Conservation (phyloP, 2,113 vertebrate species). For the Odontesthes bonariensis region DNA sequence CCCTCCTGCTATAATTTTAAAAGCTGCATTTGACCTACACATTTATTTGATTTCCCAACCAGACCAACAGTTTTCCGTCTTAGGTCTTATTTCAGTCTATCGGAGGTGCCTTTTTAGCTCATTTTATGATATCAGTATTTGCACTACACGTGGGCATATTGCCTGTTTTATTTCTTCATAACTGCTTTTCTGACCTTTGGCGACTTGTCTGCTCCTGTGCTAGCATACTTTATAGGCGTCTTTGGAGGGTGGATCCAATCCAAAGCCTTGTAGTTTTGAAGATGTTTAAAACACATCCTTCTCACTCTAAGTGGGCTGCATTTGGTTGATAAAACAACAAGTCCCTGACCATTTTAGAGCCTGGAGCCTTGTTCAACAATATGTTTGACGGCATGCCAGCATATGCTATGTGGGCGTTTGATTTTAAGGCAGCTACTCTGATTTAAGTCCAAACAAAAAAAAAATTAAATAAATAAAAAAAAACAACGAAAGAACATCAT, state of each 20-base stretch:
- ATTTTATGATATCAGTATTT: conserved; percentile 63
- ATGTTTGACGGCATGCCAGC: conserved; percentile 42
- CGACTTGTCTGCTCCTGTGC: conserved; percentile 38
- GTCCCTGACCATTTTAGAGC: conserved; percentile 38
- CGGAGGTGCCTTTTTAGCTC: conserved; percentile 39
- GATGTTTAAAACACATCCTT: conserved; percentile 36
- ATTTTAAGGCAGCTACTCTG: conserved; percentile 29
- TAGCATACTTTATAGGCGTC: conserved; percentile 44
- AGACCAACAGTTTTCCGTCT: conserved; percentile 47
- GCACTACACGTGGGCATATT: conserved; percentile 54
- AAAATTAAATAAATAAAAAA: not conserved
- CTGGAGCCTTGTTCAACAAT: conserved; percentile 46
- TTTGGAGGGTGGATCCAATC: conserved; percentile 21
- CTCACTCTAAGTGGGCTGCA: conserved; percentile 23
- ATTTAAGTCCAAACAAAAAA: conserved; percentile 43
- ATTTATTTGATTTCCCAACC: conserved; percentile 56
- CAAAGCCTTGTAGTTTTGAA: conserved; percentile 45
- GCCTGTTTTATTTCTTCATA: conserved; percentile 66
- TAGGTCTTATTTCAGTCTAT: conserved; percentile 46
- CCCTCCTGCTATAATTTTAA: conserved; percentile 49
- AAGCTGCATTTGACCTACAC: conserved; percentile 51
- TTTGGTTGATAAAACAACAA: conserved; percentile 38
- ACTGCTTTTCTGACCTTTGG: conserved; percentile 59
- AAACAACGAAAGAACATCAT: conserved; percentile 3
- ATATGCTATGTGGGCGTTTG: conserved; percentile 48